Evolutionary conservation across 2,888 invertebrate genomes (phyloP).

Genomic region (Oligia strigilis): DNA sequence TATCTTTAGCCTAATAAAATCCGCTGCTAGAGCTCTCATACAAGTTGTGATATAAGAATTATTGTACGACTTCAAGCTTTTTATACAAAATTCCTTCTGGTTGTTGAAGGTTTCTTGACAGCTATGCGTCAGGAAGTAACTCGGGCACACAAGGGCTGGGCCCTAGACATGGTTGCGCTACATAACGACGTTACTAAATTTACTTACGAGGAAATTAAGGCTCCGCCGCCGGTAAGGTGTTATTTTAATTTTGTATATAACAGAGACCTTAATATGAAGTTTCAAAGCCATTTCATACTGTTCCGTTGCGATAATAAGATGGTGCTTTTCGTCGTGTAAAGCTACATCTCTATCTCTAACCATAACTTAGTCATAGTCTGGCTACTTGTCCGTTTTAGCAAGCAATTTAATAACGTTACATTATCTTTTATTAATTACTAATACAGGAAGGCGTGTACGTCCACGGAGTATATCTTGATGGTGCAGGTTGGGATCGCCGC

Average conservation of each 20-base stretch:
- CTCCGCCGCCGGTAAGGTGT: constrained; percentile 91
- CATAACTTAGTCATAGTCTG: not conserved
- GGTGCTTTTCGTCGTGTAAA: not conserved
- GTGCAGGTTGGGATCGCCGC: constrained; percentile 96
- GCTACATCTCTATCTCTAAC: not conserved
- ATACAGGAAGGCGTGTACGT: constrained; percentile 95
- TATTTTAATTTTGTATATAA: not conserved
- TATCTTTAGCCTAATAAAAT: not conserved
- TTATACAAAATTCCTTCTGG: not conserved
- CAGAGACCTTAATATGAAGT: not conserved
- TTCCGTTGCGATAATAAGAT: not conserved
- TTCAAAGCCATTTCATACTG: not conserved
- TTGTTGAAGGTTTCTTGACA: constrained; percentile 93
- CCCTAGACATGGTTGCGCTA: constrained; percentile 95
- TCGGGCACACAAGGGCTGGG: constrained; percentile 97
- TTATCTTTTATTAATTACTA: not conserved
- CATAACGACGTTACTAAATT: constrained; percentile 95
- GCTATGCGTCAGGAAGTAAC: constrained; percentile 98
- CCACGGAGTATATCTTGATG: constrained; percentile 96
- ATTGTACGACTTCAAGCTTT: not conserved
- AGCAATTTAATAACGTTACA: not conserved
- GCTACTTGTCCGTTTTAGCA: not conserved
- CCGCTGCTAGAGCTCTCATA: not conserved
- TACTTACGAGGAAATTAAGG: constrained; percentile 93
- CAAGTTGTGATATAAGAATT: not conserved